A percentile compares a stretch with the other conserved stretches of the same genome.
Conservation (phyloP, 2,888 invertebrate genomes). For the Achlya flavicornis region DNA sequence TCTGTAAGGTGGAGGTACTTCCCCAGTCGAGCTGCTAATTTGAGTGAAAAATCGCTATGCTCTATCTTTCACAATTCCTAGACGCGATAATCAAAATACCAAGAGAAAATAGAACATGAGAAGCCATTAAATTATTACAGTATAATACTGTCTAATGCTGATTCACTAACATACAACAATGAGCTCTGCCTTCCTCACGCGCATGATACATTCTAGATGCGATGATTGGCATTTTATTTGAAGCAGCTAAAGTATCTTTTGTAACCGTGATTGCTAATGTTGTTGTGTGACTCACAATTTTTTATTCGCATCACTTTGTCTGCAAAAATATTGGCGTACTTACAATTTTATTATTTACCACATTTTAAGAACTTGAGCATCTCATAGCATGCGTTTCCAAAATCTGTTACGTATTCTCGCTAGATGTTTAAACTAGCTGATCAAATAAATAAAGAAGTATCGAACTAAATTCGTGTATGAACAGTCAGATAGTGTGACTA, state of each 20-base stretch:
- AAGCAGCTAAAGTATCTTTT: constrained; percentile 55
- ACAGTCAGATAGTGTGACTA: constrained; percentile 58
- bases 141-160: neutral
- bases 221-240: constrained; percentile 60
- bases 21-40: too few relatives aligned
- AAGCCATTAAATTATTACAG: too few relatives aligned
- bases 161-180: constrained; percentile 15
- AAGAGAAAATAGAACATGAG: too few relatives aligned
- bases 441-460: constrained; percentile 59
- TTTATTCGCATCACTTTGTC: constrained; percentile 17
- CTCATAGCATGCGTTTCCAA: neutral
- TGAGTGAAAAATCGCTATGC: too few relatives aligned
- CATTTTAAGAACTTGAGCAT: neutral
- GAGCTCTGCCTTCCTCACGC: constrained; percentile 33
- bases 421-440: constrained; percentile 32
- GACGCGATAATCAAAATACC: too few relatives aligned
- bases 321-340: neutral
- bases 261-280: constrained; percentile 43
- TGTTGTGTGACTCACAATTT: constrained; percentile 53
- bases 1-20: too few relatives aligned
- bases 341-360: neutral
- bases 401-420: constrained; percentile 12
- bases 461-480: constrained; percentile 63
- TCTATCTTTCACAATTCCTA: neutral
- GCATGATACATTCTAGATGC: constrained; percentile 42